phyloP scores from a whole-genome alignment of 2,888 invertebrate species.

The Trimorus sp. region DNA sequence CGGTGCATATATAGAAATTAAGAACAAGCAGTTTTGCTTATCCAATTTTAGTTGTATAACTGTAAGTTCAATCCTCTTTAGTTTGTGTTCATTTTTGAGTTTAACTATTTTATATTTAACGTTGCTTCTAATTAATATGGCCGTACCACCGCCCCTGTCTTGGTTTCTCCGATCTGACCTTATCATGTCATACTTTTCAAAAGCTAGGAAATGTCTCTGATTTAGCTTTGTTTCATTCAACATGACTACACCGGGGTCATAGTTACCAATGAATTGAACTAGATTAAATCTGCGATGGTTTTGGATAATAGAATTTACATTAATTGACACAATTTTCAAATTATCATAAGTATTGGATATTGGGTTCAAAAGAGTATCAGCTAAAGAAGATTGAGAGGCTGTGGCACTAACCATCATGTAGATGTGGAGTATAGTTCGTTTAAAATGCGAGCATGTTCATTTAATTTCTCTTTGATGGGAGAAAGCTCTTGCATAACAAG shows the following conservation, averaged over 20 bases:
- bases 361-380: background rate
- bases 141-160: conserved; percentile 4
- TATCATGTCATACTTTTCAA: conserved; percentile 1
- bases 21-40: too few species aligned
- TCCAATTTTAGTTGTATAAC: too few species aligned
- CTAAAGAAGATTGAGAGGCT: background rate
- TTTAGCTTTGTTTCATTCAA: conserved; percentile 25
- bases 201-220: background rate
- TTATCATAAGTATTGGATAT: too few species aligned
- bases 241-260: conserved; percentile 1
- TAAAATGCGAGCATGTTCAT: background rate
- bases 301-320: conserved; percentile 16
- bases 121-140: conserved; percentile 12
- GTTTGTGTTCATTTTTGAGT: too few species aligned
- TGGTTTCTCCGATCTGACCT: background rate
- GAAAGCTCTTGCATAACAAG: background rate
- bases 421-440: background rate
- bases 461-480: background rate
- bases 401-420: too few species aligned
- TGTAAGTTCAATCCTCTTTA: too few species aligned
- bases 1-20: too few species aligned
- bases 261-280: background rate
- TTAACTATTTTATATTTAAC: background rate
- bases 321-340: conserved; percentile 10
- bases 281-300: conserved; percentile 13